Base-by-base conservation (phyloP, 2,888 invertebrate species). In the Prosapia bicincta region DNA sequence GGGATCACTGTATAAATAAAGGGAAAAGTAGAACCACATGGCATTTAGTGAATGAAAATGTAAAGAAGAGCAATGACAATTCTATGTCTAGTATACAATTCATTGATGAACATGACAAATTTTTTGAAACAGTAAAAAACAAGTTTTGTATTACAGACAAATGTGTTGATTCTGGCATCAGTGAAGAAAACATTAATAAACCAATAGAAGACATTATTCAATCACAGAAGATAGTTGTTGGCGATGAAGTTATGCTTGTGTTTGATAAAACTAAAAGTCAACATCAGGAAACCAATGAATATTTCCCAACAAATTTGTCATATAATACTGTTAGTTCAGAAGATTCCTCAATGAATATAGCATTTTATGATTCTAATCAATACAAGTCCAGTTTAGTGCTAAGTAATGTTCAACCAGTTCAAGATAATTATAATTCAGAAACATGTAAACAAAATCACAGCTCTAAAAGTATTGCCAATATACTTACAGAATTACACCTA, bases 191-290 rank as follows among this genome's bases (percentile, higher is more conserved):
- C 15, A 38, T 38, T 2, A 38, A 9, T 38, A 10, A 38, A 13
- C 38, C 38, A 38, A 2, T 28, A 3, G 3, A 6, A 28, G 38
- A 38, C 38, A 54, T 54, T 6, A 1, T 10, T 54, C 20, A 54
- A 3, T 20, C 20, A 20, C 54, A 20, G 7, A 54, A 20, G 20
- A 54, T 54, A 20, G 7, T 54, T n/a, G 54, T 28, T 26, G 69
- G 28, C 1, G 65, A 26, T 28, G 71, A 71, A 66, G 66, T 66
- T n/a, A 54, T 67, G 54, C 54, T 54, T 20, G 5, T 75, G 77
- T 32, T 77, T 74, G 79, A 79, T 66, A 23, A 80, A 86, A 76
- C 85, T 84, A 79, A 54, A 54, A 71, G 7, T 23, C 30, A 71
- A 15, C n/a, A 72, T 7, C 54, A 23, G 54, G 9, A 3, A 1